phyloP scores from a whole-genome alignment of 2,113 vertebrate genomes.

The Lophura nycthemera region DNA sequence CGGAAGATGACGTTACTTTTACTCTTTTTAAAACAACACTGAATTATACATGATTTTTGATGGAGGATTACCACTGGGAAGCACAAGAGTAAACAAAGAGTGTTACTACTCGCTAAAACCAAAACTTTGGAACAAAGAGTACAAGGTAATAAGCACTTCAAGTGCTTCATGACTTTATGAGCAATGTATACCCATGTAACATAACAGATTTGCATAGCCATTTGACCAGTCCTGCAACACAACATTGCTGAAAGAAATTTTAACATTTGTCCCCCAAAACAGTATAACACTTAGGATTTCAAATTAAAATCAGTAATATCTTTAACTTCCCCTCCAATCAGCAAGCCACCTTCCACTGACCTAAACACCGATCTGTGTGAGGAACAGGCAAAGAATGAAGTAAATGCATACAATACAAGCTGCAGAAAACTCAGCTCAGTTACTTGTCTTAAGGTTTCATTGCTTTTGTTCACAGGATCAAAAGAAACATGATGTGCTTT shows the following conservation, averaged over 20 bases:
- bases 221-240: not conserved
- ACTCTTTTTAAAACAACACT: not conserved
- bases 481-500: not conserved
- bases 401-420: not conserved
- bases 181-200: not conserved
- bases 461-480: not conserved
- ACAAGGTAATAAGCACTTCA: not conserved
- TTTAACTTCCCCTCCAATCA: not conserved
- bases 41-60: not conserved
- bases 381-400: not conserved
- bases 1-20: not conserved
- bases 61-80: not conserved
- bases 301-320: not conserved
- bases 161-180: not conserved
- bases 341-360: not conserved
- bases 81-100: not conserved
- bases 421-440: not conserved
- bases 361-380: not conserved
- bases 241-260: not conserved
- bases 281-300: not conserved
- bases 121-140: not conserved
- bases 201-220: not conserved
- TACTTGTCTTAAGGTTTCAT: not conserved
- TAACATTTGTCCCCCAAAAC: not conserved
- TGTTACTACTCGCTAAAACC: not conserved